Base-by-base conservation (phyloP, 1,140 invertebrate genomes). In the Aphaenogaster ashmeadi region DNA sequence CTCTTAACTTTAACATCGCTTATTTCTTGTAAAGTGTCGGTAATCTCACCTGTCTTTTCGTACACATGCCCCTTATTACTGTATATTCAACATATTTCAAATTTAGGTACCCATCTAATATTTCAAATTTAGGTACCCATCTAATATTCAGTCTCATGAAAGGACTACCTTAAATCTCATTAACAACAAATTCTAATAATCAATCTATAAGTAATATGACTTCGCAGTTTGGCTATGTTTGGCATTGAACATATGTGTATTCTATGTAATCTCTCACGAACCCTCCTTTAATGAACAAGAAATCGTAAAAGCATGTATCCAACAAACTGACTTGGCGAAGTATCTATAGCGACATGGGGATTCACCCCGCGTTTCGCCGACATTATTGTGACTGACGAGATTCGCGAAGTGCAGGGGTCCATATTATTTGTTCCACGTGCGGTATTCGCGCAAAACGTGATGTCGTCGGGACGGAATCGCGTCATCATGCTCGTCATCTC, bases 361-460 rank as follows among this genome's bases (percentile, higher is more conserved):
- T 56, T 41, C 21, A 33, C n/a, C 13, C 9, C 21, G n/a, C 38
- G 18, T 50, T 69, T 69, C 66, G 41, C 33, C 41, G 36, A 36
- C 6, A 27, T 60, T 11, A 84, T 41, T 44, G 8, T 60, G 54
- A 74, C 54, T 50, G 13, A n/a, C 52, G 27, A 54, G 13, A 56
- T 33, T 58, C 50, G 50, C 38, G 44, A 56, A 52, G 52, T 47
- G 66, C 21, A 33, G 18, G 38, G 54, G 21, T 33, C 41, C 44
- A n/a, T 21, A 60, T 74, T 74, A 80, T 69, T 80, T 80, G 54
- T 41, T 15, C n/a, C 15, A 13, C 27, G 15, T 41, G 21, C 15
- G 50, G 27, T 56, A 47, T 33, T 56, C 21, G 56, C 36, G 27
- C 36, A 13, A 81, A 56, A 54, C 7, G n/a, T 33, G 7, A 69